phyloP scores from a whole-genome alignment of 2,113 vertebrate species.

The Leptobrachium leishanense region DNA sequence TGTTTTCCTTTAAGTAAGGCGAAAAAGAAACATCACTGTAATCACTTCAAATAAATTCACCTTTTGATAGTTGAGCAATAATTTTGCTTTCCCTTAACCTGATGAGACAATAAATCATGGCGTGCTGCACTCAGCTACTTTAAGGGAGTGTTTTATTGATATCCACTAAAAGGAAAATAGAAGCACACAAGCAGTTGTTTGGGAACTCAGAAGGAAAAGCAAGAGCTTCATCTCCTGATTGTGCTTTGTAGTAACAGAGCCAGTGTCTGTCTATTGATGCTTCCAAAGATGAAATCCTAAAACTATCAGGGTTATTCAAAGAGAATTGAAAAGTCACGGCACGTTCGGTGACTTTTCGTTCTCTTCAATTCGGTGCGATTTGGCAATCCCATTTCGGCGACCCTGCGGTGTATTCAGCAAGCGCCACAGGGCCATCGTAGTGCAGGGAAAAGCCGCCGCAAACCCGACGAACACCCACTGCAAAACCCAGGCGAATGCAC shows the following conservation, averaged over 20 bases:
- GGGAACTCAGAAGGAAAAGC: background rate
- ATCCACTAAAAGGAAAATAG: background rate
- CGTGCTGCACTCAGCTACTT: background rate
- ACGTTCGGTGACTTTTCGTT: too few species aligned
- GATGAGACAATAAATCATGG: constrained; percentile 17
- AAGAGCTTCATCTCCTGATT: background rate
- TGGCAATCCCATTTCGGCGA: too few species aligned
- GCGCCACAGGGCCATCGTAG: too few species aligned
- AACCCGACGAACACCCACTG: too few species aligned
- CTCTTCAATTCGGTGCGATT: too few species aligned
- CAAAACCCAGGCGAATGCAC: too few species aligned
- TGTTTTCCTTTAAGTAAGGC: background rate
- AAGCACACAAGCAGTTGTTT: constrained; percentile 7
- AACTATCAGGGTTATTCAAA: too few species aligned
- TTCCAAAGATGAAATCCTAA: too few species aligned
- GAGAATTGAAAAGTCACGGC: too few species aligned
- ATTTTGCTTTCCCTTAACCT: constrained; percentile 14
- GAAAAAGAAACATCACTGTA: rapidly evolving
- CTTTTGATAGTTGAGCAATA: constrained; percentile 8
- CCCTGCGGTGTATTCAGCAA: too few species aligned
- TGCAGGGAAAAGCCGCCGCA: too few species aligned
- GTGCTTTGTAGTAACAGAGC: background rate
- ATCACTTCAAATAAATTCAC: rapidly evolving
- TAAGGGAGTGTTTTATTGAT: background rate
- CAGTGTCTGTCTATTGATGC: too few species aligned